phyloP scores from a whole-genome alignment of 2,113 vertebrate species.

The Machaerirhynchus nigripectus region DNA sequence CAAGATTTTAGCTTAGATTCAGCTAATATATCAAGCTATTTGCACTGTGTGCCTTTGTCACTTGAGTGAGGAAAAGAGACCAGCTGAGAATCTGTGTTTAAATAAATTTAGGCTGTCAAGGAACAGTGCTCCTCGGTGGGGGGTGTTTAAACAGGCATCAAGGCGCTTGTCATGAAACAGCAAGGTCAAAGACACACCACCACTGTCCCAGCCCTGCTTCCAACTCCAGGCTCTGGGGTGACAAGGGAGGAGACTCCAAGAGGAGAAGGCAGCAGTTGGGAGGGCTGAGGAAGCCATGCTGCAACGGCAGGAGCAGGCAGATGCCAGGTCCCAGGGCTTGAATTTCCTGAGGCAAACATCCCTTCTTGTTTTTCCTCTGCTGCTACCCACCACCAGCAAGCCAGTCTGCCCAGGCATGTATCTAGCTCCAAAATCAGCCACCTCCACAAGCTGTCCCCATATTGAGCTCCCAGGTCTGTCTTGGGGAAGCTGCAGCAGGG shows the following conservation, averaged over 20 bases:
- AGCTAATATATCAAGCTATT: constrained; percentile 26
- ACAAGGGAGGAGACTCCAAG: not conserved
- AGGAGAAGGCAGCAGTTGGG: not conserved
- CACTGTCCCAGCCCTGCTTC: not conserved
- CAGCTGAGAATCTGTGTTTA: constrained; percentile 35
- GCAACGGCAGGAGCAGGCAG: rapidly evolving
- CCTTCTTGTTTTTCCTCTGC: not conserved
- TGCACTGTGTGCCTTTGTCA: constrained; percentile 15
- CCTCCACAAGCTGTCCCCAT: not conserved
- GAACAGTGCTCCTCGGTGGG: not conserved
- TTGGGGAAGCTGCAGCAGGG: not conserved
- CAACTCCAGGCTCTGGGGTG: not conserved
- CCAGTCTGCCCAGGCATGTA: rapidly evolving
- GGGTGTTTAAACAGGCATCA: not conserved
- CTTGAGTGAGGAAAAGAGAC: constrained; percentile 25
- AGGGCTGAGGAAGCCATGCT: not conserved
- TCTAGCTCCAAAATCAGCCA: not conserved
- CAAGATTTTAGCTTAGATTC: constrained; percentile 32
- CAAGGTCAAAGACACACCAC: not conserved
- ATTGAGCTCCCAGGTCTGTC: not conserved
- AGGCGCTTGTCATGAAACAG: not conserved
- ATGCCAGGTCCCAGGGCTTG: not conserved
- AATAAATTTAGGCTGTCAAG: constrained; percentile 50
- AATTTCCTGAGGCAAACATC: not conserved
- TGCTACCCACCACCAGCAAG: rapidly evolving